phyloP scores from a whole-genome alignment of 2,888 invertebrate species.

The Agrochola litura region DNA sequence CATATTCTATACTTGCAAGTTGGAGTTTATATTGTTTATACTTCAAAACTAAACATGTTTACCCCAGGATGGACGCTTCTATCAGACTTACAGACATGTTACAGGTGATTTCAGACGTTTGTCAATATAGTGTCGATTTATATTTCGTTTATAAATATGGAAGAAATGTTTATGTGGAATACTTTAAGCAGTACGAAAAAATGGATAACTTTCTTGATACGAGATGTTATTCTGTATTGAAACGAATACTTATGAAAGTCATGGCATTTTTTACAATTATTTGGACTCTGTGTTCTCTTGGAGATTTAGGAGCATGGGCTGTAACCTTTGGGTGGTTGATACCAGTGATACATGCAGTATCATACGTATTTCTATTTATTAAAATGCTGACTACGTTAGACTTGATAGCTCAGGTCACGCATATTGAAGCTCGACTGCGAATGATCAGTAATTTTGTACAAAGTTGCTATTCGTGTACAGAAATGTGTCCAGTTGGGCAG shows the following conservation, averaged over 20 bases:
- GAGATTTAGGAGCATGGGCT: conserved; percentile 78
- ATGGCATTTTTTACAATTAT: conserved; percentile 69
- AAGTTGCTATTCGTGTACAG: conserved; percentile 65
- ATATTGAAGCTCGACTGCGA: conserved; percentile 77
- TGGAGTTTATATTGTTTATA: conserved; percentile 71
- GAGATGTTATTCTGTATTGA: conserved; percentile 68
- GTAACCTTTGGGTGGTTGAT: conserved; percentile 70
- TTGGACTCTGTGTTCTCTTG: conserved; percentile 72
- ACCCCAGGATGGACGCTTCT: conserved; percentile 68
- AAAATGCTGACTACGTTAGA: conserved; percentile 82
- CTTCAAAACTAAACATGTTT: conserved; percentile 74
- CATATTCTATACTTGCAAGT: conserved; percentile 65
- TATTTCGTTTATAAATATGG: conserved; percentile 79
- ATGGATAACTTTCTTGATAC: conserved; percentile 78
- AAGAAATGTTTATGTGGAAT: conserved; percentile 73
- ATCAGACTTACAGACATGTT: conserved; percentile 77
- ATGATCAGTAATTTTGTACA: conserved; percentile 74
- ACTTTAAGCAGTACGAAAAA: conserved; percentile 76
- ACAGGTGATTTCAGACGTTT: conserved; percentile 78
- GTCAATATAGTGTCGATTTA: conserved; percentile 80
- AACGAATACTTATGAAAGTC: conserved; percentile 69
- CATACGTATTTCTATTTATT: conserved; percentile 79
- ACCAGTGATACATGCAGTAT: conserved; percentile 70
- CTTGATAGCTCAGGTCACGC: conserved; percentile 78
- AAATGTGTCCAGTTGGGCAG: conserved; percentile 53